Evolutionary conservation across 2,797 vertebrate species (phyloP), one percentile per base, ranked within the genome.

Genomic region (Hyperoplus lanceolatus): DNA sequence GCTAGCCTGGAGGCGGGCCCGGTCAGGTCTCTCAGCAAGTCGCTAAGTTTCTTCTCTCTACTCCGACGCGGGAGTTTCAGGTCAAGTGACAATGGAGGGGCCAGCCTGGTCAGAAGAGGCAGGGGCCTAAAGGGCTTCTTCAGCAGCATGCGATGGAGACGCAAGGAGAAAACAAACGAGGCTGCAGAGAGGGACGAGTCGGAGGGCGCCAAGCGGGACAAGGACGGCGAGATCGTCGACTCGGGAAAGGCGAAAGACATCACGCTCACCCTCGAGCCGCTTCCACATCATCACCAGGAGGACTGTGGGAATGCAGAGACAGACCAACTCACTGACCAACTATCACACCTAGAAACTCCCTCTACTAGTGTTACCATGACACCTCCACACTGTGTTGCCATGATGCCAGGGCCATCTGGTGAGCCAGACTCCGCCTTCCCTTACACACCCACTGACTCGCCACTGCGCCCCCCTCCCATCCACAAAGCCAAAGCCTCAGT

Each of bases 1-100:
- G 95, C 95, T 64, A 87, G 93, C 84, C 77, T 92, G 90, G 92
- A 91, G 94, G 90, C 87, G 21, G 93, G 94, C 74, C 88, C 86
- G 54, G 89, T 92, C 81, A 88, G 89, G 92, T 95, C 97, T 1
- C 97, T 97, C 88, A 96, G 95, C 77, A 99, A 99, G 94, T 98
- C 98, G 0, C 95, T 98, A 92, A 97, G 97, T 92, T 99, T 99
- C 94, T 98, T 99, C 90, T 97, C 98, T 18, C 93, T 99, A 68
- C 93, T 99, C 86, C 94, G 95, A 59, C 97, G 96, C 86, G 97
- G 96, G 90, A 97, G 97, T 88, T 91, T 96, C 71, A 92, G 86
- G 70, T 93, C 96, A 58, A 93, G 87, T 71, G 96, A 96, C 54
- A 96, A 96, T 79, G 89, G 95, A 59, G 93, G 93, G 16, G 93